phyloP scores from a whole-genome alignment of 2,888 invertebrate species.

The Lottia scabra region DNA sequence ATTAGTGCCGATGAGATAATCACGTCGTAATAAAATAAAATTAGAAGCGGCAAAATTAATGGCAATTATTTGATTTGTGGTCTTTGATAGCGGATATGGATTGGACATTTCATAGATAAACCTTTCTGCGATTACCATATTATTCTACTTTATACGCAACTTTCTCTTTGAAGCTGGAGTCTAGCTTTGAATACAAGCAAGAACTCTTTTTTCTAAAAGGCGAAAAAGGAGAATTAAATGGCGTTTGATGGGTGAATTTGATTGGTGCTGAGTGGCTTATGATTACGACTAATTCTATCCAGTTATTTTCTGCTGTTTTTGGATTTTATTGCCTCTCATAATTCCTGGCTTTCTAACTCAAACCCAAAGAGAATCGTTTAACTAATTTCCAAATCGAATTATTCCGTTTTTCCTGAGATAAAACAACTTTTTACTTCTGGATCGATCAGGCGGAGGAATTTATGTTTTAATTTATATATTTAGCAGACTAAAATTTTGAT shows the following conservation, averaged over 20 bases:
- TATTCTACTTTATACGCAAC: conserved; percentile 1
- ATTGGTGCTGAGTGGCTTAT: conserved; percentile 1
- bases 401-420: too few relatives aligned
- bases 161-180: background rate
- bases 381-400: too few relatives aligned
- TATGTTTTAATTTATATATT: too few relatives aligned
- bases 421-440: too few relatives aligned
- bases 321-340: background rate
- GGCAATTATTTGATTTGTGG: background rate
- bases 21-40: conserved; percentile 4
- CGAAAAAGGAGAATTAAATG: conserved; percentile 3
- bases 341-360: background rate
- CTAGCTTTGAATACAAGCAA: background rate
- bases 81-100: background rate
- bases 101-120: background rate
- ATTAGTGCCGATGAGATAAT: conserved; percentile 4
- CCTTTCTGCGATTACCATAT: background rate
- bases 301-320: background rate
- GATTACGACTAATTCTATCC: background rate
- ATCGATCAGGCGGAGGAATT: too few relatives aligned
- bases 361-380: too few relatives aligned
- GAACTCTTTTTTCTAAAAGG: conserved; percentile 1
- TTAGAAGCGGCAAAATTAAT: background rate
- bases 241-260: background rate
- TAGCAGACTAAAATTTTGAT: too few relatives aligned